A percentile compares a stretch with the other conserved stretches of the same genome.
Evolutionary conservation across 2,113 vertebrate species (phyloP).

Genomic region (Telmatochromis brachygnathus): DNA sequence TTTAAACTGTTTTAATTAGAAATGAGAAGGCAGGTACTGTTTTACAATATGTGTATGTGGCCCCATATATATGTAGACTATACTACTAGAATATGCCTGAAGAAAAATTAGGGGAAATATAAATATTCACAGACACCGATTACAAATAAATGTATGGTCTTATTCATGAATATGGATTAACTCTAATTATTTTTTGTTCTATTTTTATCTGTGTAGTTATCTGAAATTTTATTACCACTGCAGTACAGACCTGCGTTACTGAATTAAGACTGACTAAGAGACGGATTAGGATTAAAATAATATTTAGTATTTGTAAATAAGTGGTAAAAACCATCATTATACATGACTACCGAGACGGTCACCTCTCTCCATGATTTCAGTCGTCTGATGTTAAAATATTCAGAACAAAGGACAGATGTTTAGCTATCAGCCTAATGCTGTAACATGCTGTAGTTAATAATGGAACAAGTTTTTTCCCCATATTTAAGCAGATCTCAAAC

Average conservation of each 20-base stretch:
- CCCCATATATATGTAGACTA: neutral
- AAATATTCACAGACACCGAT: neutral
- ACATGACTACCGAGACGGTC: neutral
- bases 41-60: neutral
- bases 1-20: neutral
- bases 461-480: rapidly evolving
- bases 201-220: neutral
- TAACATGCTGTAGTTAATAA: neutral
- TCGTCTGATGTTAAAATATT: neutral
- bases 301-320: neutral
- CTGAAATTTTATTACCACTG: neutral
- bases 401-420: neutral
- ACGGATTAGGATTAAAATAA: neutral
- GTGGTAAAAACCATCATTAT: neutral
- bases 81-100: neutral
- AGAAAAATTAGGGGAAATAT: neutral
- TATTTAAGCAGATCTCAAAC: neutral
- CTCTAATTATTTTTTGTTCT: neutral
- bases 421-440: neutral
- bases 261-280: neutral
- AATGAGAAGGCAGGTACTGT: neutral
- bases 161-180: neutral
- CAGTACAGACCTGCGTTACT: neutral
- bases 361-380: neutral
- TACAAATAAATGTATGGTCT: neutral